Conservation (phyloP, 2,113 vertebrate genomes). For the Merops nubicus region DNA sequence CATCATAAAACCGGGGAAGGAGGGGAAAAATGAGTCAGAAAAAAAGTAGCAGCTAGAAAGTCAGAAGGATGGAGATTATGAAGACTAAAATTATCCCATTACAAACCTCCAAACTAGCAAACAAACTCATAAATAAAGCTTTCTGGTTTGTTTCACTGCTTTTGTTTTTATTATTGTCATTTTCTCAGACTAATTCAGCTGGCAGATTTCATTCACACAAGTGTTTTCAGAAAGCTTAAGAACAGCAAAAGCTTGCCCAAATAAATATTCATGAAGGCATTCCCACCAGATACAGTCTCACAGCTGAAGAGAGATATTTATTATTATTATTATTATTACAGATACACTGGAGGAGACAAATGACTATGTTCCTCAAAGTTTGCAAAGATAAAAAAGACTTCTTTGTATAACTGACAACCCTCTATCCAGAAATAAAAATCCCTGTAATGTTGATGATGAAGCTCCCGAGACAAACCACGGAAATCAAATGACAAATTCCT, state of each 20-base stretch:
- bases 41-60: background rate
- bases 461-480: background rate
- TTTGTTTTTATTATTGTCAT: background rate
- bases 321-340: background rate
- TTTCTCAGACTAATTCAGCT: background rate
- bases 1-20: background rate
- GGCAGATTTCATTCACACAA: background rate
- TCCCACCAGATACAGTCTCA: background rate
- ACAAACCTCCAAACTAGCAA: background rate
- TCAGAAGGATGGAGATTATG: background rate
- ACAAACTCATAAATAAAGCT: background rate
- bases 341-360: background rate
- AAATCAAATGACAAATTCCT: background rate
- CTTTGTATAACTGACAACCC: background rate
- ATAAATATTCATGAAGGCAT: background rate
- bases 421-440: background rate
- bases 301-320: background rate
- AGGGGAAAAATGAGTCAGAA: fast-evolving
- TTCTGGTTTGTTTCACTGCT: background rate
- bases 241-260: background rate
- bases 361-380: background rate
- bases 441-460: background rate
- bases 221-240: background rate
- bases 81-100: background rate
- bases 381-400: background rate